These are phyloP conservation scores for Apis mellifera DNA, from an alignment of 1,140 invertebrate genomes.

Conservation along the genomic window DNA sequence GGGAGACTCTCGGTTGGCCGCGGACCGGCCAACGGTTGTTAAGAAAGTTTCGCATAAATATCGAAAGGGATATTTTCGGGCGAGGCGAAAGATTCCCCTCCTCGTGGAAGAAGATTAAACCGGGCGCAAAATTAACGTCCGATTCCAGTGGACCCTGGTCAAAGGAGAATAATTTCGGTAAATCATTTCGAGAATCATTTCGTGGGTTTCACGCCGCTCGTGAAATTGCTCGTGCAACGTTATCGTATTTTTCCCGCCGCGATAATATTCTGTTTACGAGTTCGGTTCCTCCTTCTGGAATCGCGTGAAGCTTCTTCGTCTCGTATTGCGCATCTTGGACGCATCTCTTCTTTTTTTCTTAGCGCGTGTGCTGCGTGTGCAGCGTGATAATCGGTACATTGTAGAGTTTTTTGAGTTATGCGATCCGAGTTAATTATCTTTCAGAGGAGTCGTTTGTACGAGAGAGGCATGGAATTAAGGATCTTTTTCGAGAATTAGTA, in stretches of 20 bases:
- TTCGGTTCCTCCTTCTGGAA: background rate
- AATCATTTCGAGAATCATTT: slow-evolving; percentile 13
- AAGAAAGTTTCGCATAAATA: slow-evolving; percentile 36
- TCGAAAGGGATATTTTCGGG: background rate
- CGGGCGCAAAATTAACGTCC: slow-evolving; percentile 32
- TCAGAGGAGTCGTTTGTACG: background rate
- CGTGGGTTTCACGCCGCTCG: slow-evolving; percentile 7
- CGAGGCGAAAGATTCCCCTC: slow-evolving; percentile 3
- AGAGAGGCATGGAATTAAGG: background rate
- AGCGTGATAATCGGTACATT: background rate
- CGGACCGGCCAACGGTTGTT: slow-evolving; percentile 19
- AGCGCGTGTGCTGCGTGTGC: background rate
- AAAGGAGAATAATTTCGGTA: slow-evolving; percentile 21
- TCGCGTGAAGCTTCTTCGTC: background rate
- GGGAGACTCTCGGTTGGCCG: slow-evolving; percentile 18
- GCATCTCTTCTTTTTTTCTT: no score
- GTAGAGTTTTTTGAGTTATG: background rate
- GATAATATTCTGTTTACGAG: slow-evolving; percentile 34
- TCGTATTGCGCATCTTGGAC: background rate
- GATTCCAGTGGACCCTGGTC: background rate
- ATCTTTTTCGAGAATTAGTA: background rate
- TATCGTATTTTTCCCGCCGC: slow-evolving; percentile 28
- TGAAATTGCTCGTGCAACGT: slow-evolving; percentile 22
- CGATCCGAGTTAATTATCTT: background rate
- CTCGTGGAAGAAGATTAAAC: slow-evolving; percentile 5